Evolutionary conservation across 2,113 vertebrate genomes (phyloP).

Genomic region (Pao palembangensis): DNA sequence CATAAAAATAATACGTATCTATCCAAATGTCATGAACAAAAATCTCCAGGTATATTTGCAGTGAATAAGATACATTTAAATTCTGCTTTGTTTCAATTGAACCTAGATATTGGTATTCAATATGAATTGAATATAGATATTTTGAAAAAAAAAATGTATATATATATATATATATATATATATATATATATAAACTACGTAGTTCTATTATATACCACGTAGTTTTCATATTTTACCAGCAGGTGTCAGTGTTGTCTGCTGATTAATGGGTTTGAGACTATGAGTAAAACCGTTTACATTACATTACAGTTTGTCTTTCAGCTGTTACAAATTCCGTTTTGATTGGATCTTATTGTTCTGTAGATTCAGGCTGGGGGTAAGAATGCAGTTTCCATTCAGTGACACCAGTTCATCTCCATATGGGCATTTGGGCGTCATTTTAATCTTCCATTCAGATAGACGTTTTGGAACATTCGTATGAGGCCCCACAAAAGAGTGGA

Average conservation of each 20-base stretch:
- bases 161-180: too few relatives aligned
- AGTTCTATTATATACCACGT: background rate
- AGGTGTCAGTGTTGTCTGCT: slow-evolving; percentile 69
- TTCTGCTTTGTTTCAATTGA: too few relatives aligned
- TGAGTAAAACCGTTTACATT: background rate
- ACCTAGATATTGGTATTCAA: too few relatives aligned
- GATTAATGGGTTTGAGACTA: background rate
- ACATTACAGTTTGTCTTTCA: background rate
- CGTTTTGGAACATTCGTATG: background rate
- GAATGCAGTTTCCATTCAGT: background rate
- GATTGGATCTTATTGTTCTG: background rate
- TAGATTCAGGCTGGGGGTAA: background rate
- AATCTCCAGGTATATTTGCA: background rate
- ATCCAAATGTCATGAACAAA: too few relatives aligned
- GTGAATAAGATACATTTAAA: background rate
- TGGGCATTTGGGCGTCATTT: slow-evolving; percentile 1
- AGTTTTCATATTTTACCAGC: slow-evolving; percentile 36
- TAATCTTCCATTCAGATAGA: slow-evolving; percentile 9
- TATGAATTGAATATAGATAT: too few relatives aligned
- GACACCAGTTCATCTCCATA: background rate
- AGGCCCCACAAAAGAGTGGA: slow-evolving; percentile 10
- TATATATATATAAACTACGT: background rate
- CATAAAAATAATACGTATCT: too few relatives aligned
- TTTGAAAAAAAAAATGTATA: too few relatives aligned
- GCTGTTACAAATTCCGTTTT: background rate